Evolutionary conservation across 2,797 vertebrate genomes (phyloP).

Genomic region (Sebastes glaucus): DNA sequence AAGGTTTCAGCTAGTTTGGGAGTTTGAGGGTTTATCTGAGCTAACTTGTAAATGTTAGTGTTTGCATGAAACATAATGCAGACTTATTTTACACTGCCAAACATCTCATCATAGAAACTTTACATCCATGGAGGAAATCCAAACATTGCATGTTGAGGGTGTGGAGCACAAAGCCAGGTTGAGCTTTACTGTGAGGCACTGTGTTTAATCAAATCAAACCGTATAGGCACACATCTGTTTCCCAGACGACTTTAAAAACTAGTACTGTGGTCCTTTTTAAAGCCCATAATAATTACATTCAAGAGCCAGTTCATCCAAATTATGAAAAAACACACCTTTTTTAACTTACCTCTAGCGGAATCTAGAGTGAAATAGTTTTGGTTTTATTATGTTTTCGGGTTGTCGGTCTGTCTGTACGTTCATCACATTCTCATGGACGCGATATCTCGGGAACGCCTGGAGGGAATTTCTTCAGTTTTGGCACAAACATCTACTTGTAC

Average conservation of each 20-base stretch:
- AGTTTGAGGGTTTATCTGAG: slow-evolving; percentile 17
- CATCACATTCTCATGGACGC: neutral
- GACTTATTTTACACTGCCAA: slow-evolving; percentile 4
- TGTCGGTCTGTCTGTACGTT: neutral
- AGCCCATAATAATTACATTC: neutral
- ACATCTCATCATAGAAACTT: neutral
- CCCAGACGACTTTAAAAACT: neutral
- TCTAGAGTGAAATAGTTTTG: neutral
- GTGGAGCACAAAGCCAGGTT: neutral
- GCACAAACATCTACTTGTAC: neutral
- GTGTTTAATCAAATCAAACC: slow-evolving; percentile 10
- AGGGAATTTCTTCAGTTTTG: neutral
- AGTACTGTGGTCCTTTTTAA: neutral
- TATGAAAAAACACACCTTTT: neutral
- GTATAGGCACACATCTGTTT: slow-evolving; percentile 30
- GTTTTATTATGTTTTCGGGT: neutral
- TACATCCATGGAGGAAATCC: slow-evolving; percentile 1
- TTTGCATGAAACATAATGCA: slow-evolving; percentile 18
- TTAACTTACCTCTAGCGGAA: too few relatives aligned
- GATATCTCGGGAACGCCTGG: neutral
- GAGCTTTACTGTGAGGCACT: neutral
- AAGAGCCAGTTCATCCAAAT: neutral
- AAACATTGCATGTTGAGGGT: slow-evolving; percentile 3
- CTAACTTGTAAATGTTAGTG: slow-evolving; percentile 33
- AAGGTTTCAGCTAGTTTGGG: slow-evolving; percentile 2